A percentile compares a stretch with the other conserved stretches of the same genome.
These are phyloP conservation scores for Tuta absoluta DNA, from an alignment of 2,888 invertebrate genomes.

Conservation along the genomic window DNA sequence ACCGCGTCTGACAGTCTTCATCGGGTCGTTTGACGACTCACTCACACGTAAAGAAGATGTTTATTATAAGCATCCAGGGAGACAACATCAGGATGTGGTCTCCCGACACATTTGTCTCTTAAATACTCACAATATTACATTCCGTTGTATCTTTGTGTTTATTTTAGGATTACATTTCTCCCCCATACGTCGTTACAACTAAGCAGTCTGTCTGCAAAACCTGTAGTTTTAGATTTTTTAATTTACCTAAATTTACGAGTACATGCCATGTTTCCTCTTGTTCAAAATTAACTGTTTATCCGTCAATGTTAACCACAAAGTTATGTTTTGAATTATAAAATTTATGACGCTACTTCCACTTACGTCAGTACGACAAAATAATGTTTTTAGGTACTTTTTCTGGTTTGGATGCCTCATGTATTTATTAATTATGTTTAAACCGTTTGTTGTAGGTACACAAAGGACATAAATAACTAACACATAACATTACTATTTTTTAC, in stretches of 20 bases:
- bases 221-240: too few species aligned
- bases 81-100: constrained; percentile 5
- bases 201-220: too few species aligned
- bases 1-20: too few species aligned
- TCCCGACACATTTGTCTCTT: neutral
- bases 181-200: neutral
- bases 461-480: too few species aligned
- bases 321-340: neutral
- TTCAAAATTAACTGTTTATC: too few species aligned
- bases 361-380: neutral
- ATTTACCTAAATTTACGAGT: too few species aligned
- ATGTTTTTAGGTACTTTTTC: neutral
- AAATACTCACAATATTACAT: neutral
- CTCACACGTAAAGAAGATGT: too few species aligned
- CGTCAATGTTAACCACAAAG: neutral
- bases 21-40: too few species aligned
- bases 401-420: neutral
- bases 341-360: neutral
- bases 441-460: too few species aligned
- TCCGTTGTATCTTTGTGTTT: neutral
- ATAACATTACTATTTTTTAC: too few species aligned
- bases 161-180: neutral
- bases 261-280: too few species aligned
- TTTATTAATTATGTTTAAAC: too few species aligned
- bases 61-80: constrained; percentile 5